Base-by-base conservation (phyloP, 2,888 invertebrate species). In the Agelastica alni region DNA sequence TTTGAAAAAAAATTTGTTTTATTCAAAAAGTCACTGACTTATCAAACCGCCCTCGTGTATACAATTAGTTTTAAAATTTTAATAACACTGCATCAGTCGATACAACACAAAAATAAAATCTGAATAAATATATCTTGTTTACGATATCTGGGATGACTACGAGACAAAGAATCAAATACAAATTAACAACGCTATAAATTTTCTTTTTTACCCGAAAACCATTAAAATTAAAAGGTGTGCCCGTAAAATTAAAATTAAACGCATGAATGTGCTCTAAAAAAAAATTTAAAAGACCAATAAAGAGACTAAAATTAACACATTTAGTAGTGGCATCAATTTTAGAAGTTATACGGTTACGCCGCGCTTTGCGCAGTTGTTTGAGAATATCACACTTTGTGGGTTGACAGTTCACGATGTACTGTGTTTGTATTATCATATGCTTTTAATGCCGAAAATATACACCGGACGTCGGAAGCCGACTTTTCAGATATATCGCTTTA, bases 391-490 rank as follows among this genome's bases (percentile, higher is more conserved):
- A 20, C 16, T 34, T 13, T 26, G n/a, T 13, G 30, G 6, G 26
- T 36, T 51, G 51, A 51, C 51, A 49, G 20, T 28, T 6, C 39
- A 20, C 13, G 39, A 48, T 48, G 48, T 39, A 18, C 7, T 36
- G 14, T 32, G 48, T 41, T 49, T 47, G 37, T 37, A 37, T 17
- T 39, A 28, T 39, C 2, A 14, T 10, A 30, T 9, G 14, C 18
- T 47, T 47, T 48, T 48, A 39, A 9, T 4, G 12, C 2, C 18
- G 26, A 28, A 36, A 16, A 41, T 28, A 53, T 59, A 42, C 46
- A 53, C 49, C 53, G 41, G 39, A 42, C 60, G 65, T 61, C 67
- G 67, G 65, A 65, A 67, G 61, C 47, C 42, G 51, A 49, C 53
- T 55, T 62, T 60, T 59, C 59, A 62, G 63, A 63, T 57, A 61